These are phyloP conservation scores for Acipenser transmontanus DNA, from an alignment of 2,797 vertebrate genomes.

Conservation along the genomic window DNA sequence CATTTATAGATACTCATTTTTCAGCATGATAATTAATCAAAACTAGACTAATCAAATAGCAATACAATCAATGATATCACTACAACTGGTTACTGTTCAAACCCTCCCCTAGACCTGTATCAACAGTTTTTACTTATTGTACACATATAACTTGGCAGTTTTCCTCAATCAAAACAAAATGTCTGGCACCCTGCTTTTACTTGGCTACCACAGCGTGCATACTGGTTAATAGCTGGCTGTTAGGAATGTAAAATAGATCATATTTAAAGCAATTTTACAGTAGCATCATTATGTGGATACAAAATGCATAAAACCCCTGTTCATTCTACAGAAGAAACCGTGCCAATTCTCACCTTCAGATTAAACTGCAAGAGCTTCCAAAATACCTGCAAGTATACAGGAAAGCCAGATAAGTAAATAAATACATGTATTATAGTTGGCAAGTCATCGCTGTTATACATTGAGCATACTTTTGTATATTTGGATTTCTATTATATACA, in stretches of 20 bases:
- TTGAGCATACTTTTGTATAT: constrained; percentile 67
- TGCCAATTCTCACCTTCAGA: constrained; percentile 37
- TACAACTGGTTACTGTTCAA: no score
- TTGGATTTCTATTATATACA: constrained; percentile 58
- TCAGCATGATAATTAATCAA: no score
- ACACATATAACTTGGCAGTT: neutral
- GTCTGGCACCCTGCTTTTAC: no score
- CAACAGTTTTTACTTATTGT: no score
- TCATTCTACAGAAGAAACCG: constrained; percentile 31
- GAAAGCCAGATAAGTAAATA: constrained; percentile 69
- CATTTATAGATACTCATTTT: no score
- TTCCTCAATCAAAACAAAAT: neutral
- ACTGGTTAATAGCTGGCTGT: neutral
- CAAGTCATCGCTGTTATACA: constrained; percentile 39
- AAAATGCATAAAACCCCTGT: constrained; percentile 42
- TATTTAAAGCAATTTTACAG: constrained; percentile 36
- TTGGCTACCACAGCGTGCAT: neutral
- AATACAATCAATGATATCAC: no score
- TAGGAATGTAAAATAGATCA: neutral
- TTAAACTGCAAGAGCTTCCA: constrained; percentile 40
- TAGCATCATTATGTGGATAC: constrained; percentile 51
- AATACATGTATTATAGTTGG: constrained; percentile 66
- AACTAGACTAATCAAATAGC: no score
- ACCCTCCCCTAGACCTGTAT: no score
- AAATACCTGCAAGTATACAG: constrained; percentile 59